Percentiles rank a stretch among this genome's conserved stretches.
Evolutionary conservation across 2,113 vertebrate species (phyloP).

Genomic region (Syngnathus scovelli): DNA sequence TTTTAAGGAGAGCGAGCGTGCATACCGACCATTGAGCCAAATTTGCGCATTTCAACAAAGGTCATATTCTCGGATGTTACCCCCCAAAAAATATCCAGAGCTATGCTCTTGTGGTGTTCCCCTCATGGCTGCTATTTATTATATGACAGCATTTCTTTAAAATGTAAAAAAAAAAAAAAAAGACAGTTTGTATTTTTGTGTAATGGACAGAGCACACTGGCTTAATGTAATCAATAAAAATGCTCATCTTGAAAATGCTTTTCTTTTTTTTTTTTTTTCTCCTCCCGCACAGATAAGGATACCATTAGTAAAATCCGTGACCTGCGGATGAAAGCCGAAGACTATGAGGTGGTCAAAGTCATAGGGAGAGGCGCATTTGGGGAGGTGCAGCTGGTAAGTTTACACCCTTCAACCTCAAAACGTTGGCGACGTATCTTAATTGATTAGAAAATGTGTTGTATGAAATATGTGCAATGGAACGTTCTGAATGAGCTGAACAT

Average conservation of each 20-base stretch:
- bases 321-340: constrained; percentile 96
- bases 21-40: background rate
- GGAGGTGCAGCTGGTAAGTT: constrained; percentile 92
- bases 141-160: background rate
- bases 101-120: background rate
- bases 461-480: background rate
- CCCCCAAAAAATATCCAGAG: background rate
- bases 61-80: background rate
- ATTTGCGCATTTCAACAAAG: background rate
- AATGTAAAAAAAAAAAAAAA: too few relatives aligned
- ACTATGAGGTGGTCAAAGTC: constrained; percentile 98
- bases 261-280: constrained; percentile 33
- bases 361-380: constrained; percentile 98
- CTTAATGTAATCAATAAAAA: background rate
- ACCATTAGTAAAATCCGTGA: constrained; percentile 95
- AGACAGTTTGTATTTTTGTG: too few relatives aligned
- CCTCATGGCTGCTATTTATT: background rate
- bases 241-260: background rate
- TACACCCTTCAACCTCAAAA: background rate
- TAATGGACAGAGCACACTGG: too few relatives aligned
- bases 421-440: background rate
- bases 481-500: background rate
- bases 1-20: background rate
- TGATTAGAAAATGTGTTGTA: too few relatives aligned
- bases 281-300: constrained; percentile 82